Conservation (phyloP, 1,140 invertebrate species). For the Araneus ventricosus region DNA sequence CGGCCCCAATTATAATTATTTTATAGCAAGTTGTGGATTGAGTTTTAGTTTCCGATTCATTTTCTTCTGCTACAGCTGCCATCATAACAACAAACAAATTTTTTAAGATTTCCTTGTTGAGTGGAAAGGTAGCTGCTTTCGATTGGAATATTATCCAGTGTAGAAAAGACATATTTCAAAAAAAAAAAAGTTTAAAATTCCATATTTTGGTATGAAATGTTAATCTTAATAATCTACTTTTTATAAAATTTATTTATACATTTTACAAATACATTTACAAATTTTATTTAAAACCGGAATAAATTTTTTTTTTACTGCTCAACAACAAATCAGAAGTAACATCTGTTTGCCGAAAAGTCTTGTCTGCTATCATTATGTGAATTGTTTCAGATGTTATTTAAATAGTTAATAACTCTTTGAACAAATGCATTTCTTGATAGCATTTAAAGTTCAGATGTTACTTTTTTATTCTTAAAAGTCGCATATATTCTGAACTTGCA, state of each 20-base stretch:
- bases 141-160: not conserved
- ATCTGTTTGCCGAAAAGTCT: not conserved
- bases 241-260: no score
- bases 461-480: no score
- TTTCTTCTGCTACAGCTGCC: conserved; percentile 65
- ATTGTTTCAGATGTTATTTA: not conserved
- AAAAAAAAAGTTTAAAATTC: no score
- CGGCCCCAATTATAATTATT: conserved; percentile 91
- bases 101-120: not conserved
- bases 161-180: not conserved
- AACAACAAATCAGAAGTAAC: not conserved
- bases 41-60: conserved; percentile 49
- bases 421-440: no score
- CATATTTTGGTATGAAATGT: no score
- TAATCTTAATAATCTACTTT: no score
- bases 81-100: conserved; percentile 67
- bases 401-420: no score
- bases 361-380: not conserved
- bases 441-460: no score
- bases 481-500: no score
- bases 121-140: not conserved
- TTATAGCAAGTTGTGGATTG: conserved; percentile 78
- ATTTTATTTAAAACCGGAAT: no score
- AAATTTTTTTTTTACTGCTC: not conserved
- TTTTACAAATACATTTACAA: no score